Percentiles rank a stretch among this genome's conserved stretches.
Evolutionary conservation across 2,888 invertebrate genomes (phyloP).

Genomic region (Ochropacha duplaris): DNA sequence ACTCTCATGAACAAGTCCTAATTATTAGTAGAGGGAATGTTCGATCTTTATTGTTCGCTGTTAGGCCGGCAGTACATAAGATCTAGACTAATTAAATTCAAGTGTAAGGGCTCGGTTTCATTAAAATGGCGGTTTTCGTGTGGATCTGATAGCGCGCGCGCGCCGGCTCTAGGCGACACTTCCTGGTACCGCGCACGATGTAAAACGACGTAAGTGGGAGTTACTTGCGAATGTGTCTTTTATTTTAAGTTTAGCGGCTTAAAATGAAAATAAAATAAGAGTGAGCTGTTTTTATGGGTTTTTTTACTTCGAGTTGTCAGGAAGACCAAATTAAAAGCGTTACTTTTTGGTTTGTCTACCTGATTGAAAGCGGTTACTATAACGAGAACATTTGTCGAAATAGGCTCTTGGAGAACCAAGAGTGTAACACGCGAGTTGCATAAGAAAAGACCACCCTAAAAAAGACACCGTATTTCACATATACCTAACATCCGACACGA

Average conservation of each 20-base stretch:
- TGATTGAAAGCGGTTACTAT: too few species aligned
- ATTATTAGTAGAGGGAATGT: conserved; percentile 73
- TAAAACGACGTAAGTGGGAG: conserved; percentile 1
- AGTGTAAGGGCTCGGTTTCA: conserved; percentile 51
- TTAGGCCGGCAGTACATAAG: conserved; percentile 52
- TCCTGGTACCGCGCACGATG: conserved; percentile 30
- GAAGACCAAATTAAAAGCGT: too few species aligned
- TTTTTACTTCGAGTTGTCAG: too few species aligned
- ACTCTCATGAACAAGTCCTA: conserved; percentile 63
- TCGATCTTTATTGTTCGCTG: conserved; percentile 78
- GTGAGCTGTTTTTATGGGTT: not conserved
- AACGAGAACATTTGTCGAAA: too few species aligned
- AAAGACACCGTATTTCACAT: not conserved
- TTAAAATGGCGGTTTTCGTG: conserved; percentile 77
- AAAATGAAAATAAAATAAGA: conserved; percentile 5
- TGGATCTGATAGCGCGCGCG: conserved; percentile 65
- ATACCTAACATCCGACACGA: not conserved
- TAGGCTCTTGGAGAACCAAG: too few species aligned
- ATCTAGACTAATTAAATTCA: conserved; percentile 76
- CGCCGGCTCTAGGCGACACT: conserved; percentile 32
- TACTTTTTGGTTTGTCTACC: too few species aligned
- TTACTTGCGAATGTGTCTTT: conserved; percentile 1
- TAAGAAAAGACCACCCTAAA: not conserved
- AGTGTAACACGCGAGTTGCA: too few species aligned
- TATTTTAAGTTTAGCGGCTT: not conserved